Conservation (phyloP, 2,113 vertebrate species). For the Sylvicapra grimmia region DNA sequence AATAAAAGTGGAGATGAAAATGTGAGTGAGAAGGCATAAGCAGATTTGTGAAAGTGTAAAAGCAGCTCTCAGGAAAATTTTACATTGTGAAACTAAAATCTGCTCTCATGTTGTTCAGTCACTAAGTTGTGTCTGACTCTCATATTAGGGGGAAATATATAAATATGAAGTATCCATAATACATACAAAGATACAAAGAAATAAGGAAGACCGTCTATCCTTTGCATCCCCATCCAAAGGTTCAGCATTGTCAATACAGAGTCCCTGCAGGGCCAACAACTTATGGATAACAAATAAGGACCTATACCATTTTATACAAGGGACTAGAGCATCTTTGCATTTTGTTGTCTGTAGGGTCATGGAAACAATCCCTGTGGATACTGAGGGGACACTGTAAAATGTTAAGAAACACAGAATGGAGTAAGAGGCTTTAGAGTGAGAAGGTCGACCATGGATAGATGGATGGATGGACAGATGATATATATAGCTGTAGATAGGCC, state of each 20-base stretch:
- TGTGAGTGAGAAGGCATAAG: background rate
- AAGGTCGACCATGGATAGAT: background rate
- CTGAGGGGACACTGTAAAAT: background rate
- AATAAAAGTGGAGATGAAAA: background rate
- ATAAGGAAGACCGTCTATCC: background rate
- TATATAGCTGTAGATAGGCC: background rate
- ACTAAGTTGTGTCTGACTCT: background rate
- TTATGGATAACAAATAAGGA: background rate
- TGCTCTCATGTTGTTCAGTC: background rate
- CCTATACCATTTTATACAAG: background rate
- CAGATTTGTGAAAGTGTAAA: background rate
- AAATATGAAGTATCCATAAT: background rate
- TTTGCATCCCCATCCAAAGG: background rate
- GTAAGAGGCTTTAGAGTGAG: background rate
- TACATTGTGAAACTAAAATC: background rate
- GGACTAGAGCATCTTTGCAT: background rate
- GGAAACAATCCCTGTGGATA: background rate
- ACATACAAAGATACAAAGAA: background rate
- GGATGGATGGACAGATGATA: too few relatives aligned
- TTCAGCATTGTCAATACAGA: background rate
- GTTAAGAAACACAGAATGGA: background rate
- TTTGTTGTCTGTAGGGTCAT: background rate
- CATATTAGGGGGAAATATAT: background rate
- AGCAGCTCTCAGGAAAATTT: background rate
- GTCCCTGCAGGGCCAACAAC: background rate